These are phyloP conservation scores for Diogma glabrata DNA, from an alignment of 2,888 invertebrate genomes.

Conservation along the genomic window DNA sequence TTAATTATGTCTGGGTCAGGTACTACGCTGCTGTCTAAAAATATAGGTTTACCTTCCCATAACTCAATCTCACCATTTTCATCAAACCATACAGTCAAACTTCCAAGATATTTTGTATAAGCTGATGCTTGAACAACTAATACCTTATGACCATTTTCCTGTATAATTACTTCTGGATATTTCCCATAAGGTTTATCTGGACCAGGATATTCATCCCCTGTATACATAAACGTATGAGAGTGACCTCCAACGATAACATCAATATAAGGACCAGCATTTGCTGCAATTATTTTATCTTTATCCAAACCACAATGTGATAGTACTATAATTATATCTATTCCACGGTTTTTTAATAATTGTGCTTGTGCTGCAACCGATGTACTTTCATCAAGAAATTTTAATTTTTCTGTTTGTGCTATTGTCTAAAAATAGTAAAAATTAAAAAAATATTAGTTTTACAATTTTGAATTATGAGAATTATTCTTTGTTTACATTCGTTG, in stretches of 20 bases:
- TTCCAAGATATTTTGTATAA: conserved; percentile 66
- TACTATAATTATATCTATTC: conserved; percentile 66
- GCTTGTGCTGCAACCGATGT: conserved; percentile 56
- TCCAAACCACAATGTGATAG: conserved; percentile 73
- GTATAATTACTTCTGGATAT: conserved; percentile 56
- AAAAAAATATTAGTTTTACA: neutral
- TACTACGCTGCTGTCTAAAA: conserved; percentile 46
- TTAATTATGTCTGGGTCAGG: conserved; percentile 41
- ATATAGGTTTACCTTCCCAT: conserved; percentile 65
- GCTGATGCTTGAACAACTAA: conserved; percentile 61
- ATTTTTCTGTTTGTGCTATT: conserved; percentile 50
- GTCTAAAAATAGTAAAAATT: conserved; percentile 36
- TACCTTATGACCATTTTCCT: conserved; percentile 32
- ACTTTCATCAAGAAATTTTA: conserved; percentile 59
- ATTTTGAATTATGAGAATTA: conserved; percentile 3
- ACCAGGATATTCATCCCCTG: conserved; percentile 42
- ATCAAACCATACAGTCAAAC: conserved; percentile 60
- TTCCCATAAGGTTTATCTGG: conserved; percentile 45
- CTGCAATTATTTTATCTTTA: conserved; percentile 54
- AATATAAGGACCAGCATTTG: conserved; percentile 49
- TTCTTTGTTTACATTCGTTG: conserved; percentile 44
- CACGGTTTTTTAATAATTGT: conserved; percentile 44
- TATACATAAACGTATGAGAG: conserved; percentile 67
- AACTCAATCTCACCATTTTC: conserved; percentile 47
- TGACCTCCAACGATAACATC: conserved; percentile 81